These are phyloP conservation scores for Picathartes gymnocephalus DNA, from an alignment of 2,113 vertebrate species.

Conservation along the genomic window DNA sequence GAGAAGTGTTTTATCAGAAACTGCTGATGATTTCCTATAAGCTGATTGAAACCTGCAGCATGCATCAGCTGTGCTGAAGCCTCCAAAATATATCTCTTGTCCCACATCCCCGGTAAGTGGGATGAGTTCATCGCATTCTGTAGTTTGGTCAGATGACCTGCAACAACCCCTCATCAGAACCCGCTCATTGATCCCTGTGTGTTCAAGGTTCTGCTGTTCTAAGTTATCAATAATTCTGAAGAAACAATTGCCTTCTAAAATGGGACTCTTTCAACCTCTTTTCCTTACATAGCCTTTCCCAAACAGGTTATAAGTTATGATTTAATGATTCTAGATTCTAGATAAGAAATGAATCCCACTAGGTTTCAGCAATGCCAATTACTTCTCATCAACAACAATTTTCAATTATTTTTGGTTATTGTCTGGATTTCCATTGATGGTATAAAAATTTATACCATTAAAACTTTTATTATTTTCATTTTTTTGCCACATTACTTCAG, in stretches of 20 bases:
- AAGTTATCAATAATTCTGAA: neutral
- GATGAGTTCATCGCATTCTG: neutral
- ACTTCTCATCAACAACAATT: neutral
- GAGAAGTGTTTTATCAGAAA: neutral
- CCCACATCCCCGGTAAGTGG: neutral
- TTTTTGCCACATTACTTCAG: neutral
- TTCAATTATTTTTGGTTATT: neutral
- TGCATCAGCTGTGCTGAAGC: rapidly evolving
- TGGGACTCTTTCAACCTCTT: neutral
- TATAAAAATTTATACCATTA: neutral
- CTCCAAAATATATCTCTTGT: neutral
- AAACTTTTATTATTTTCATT: neutral
- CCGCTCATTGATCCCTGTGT: neutral
- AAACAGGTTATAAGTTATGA: neutral
- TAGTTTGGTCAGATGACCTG: neutral
- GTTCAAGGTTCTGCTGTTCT: neutral
- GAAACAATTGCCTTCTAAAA: neutral
- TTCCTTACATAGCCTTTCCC: neutral
- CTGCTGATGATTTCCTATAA: neutral
- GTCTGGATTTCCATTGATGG: neutral
- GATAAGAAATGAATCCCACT: neutral
- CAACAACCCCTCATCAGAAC: neutral
- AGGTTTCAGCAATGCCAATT: neutral
- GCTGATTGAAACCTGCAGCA: neutral
- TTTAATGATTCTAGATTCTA: slow-evolving; percentile 4